A percentile compares a stretch with the other conserved stretches of the same genome.
Conservation (phyloP, 1,140 invertebrate genomes). For the Mercenaria mercenaria region DNA sequence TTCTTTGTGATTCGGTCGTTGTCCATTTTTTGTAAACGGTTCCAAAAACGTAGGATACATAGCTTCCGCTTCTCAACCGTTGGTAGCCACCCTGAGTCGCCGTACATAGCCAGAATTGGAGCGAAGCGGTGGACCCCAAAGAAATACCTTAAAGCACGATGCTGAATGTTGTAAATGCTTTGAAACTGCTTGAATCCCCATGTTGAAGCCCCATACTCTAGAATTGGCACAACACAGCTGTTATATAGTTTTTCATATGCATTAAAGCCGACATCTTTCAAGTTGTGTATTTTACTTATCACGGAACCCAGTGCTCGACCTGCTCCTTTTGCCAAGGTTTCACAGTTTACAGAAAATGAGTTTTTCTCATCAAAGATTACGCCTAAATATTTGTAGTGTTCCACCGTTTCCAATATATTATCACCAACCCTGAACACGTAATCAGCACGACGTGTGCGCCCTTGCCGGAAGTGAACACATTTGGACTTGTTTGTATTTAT, state of each 20-base stretch:
- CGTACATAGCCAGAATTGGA: conserved; percentile 10
- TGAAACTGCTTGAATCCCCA: conserved; percentile 51
- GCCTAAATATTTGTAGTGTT: conserved; percentile 40
- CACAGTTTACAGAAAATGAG: not conserved
- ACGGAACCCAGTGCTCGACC: conserved; percentile 40
- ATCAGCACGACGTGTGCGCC: not conserved
- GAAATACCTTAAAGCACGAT: conserved; percentile 53
- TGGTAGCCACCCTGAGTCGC: not conserved
- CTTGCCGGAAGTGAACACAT: conserved; percentile 48
- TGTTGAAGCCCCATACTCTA: conserved; percentile 52
- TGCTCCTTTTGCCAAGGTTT: not conserved
- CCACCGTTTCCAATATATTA: conserved; percentile 4
- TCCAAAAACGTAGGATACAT: conserved; percentile 37
- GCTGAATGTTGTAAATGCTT: conserved; percentile 43
- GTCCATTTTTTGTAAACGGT: conserved; percentile 4
- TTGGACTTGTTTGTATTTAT: conserved; percentile 43
- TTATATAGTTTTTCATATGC: conserved; percentile 57
- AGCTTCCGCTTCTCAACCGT: not conserved
- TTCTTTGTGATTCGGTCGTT: not conserved
- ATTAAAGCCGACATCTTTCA: conserved; percentile 54
- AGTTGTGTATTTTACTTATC: conserved; percentile 38
- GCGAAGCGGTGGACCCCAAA: conserved; percentile 33
- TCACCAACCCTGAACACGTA: conserved; percentile 20
- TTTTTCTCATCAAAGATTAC: conserved; percentile 46
- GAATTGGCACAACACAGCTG: conserved; percentile 43